Evolutionary conservation across 2,113 vertebrate genomes (phyloP).

Genomic region (Toxotes jaculatrix): DNA sequence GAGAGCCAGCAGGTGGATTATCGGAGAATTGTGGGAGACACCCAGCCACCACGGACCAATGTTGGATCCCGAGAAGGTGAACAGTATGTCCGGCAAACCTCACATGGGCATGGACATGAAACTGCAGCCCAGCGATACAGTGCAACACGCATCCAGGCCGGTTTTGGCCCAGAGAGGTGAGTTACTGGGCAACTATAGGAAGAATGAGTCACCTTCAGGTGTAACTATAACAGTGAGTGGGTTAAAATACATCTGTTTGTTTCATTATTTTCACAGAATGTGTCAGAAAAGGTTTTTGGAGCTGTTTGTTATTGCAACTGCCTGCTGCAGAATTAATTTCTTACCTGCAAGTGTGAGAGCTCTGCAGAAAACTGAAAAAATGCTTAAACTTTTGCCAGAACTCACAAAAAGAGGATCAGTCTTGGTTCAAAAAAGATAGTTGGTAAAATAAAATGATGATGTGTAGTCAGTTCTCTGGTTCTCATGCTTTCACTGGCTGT

Average conservation of each 20-base stretch:
- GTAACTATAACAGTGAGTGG: background rate
- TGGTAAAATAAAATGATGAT: background rate
- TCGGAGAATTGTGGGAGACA: constrained; percentile 66
- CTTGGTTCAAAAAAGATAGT: background rate
- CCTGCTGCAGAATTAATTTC: background rate
- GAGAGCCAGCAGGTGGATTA: constrained; percentile 63
- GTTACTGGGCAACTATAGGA: constrained; percentile 5
- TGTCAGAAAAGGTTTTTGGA: background rate
- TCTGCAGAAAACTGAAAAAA: background rate
- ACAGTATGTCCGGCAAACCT: constrained; percentile 60
- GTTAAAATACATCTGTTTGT: background rate
- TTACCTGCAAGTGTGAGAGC: background rate
- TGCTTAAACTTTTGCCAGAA: background rate
- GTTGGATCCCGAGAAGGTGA: constrained; percentile 34
- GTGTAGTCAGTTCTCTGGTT: background rate
- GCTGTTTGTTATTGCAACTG: background rate
- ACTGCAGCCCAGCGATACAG: constrained; percentile 90
- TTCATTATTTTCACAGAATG: background rate
- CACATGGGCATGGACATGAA: constrained; percentile 83
- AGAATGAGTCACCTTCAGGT: background rate
- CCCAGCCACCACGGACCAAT: constrained; percentile 21
- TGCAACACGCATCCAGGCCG: constrained; percentile 88
- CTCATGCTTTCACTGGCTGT: background rate
- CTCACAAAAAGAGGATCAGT: background rate
- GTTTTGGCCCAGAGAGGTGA: constrained; percentile 89